A percentile compares a stretch with the other conserved stretches of the same genome.
These are phyloP conservation scores for Phyllostomus discolor DNA, from an alignment of 2,113 vertebrate genomes.

Conservation along the genomic window DNA sequence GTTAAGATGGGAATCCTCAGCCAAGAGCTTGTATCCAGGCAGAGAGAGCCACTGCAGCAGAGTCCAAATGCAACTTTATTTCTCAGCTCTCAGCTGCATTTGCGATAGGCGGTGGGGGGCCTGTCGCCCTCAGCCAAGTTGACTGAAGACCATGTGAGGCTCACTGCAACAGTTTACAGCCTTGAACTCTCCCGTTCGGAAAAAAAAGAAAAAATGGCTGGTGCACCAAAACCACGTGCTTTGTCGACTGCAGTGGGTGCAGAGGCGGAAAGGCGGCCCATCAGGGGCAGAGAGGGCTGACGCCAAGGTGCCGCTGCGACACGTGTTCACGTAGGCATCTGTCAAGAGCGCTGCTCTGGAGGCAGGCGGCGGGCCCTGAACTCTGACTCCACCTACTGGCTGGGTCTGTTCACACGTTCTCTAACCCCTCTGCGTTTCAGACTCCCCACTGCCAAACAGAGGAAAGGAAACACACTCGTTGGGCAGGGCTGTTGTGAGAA, in stretches of 20 bases:
- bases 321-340: rapidly evolving
- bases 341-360: background rate
- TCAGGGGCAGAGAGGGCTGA: background rate
- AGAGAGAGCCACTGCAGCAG: background rate
- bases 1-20: background rate
- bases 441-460: background rate
- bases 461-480: background rate
- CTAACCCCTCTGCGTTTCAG: background rate
- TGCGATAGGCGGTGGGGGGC: background rate
- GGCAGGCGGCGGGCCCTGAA: background rate
- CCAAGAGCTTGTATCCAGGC: background rate
- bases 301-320: background rate
- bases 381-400: background rate
- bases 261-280: background rate
- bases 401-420: background rate
- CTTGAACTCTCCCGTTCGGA: background rate
- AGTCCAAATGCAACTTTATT: background rate
- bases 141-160: background rate
- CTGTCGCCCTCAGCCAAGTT: background rate
- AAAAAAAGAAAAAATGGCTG: background rate
- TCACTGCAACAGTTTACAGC: background rate
- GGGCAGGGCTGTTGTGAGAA: background rate
- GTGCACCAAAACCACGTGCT: background rate
- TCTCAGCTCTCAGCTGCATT: background rate
- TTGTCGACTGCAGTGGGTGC: background rate